Evolutionary conservation across 2,888 invertebrate genomes (phyloP), one percentile per base, ranked within the genome.

Genomic region (Endomychus coccineus): DNA sequence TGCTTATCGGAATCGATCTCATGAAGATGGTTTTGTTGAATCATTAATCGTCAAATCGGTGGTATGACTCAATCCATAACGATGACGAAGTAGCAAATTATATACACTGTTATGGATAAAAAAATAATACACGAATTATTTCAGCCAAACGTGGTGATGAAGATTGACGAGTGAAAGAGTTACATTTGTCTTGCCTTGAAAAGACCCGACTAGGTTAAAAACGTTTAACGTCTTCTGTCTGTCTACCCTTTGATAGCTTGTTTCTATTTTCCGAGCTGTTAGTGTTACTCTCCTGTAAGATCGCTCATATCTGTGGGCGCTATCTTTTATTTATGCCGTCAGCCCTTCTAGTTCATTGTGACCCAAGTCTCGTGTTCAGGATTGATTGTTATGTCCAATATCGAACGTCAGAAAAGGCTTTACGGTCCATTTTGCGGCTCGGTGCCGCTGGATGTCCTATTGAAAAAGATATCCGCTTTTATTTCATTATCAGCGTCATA

Each of bases 321-420:
- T 33, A 45, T 45, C 43, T 41, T 38, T 45, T 43, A 45, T 45
- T 45, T 45, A 44, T 46, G 38, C 35, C 27, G 30, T 21, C 30
- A 22, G n/a, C n/a, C n/a, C 27, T 36, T 32, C 22, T 11, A 25
- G 34, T 45, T 45, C 44, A 45, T 49, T 49, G 41, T 46, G 40
- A 45, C 31, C 30, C 43, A 29, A 38, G 38, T 37, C 49, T 45
- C 44, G 45, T 42, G 30, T 16, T 29, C 36, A 33, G 44, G 45
- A 45, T 44, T 50, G 48, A 50, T 48, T 48, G 48, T 39, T 44
- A 45, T 47, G 48, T 50, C 50, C 46, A 45, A 46, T 46, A 44
- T 32, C 38, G 39, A 43, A 43, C 39, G 31, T 38, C 44, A 39
- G 42, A 24, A 29, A 42, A 36, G 32, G 45, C 41, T 41, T 42